Base-by-base conservation (phyloP, 2,113 vertebrate genomes). In the Trinectes maculatus region DNA sequence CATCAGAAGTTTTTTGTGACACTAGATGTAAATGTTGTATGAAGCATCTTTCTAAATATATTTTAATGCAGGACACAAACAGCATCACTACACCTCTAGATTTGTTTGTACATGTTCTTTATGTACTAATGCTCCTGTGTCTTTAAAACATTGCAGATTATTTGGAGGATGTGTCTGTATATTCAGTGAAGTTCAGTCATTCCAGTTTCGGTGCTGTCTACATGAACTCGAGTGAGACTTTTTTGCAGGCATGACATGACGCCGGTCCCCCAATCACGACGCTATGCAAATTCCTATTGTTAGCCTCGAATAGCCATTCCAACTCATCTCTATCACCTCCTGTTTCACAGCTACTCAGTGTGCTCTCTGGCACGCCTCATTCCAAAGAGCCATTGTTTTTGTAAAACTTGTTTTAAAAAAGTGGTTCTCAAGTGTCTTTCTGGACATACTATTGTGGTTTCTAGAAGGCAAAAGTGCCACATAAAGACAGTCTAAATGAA, bases 341-440 rank as follows among this genome's bases (percentile, higher is more conserved):
- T 6, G 19, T 68, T 78, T 74, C 57, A 64, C 53, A 63, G 31
- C 8, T 63, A 16, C 29, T 52, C 8, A 43, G n/a, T 55, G 63
- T 82, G 63, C 69, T 59, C 60, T 80, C 70, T 57, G 51, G 21
- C 44, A n/a, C 53, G 40, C 39, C 25, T 39, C 46, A 66, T 52
- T 62, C 52, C 64, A 11, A 10, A 60, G 19, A 33, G 64, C 31
- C 3, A 12, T 31, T 22, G 53, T 43, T 47, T 61, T 64, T 47
- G 53, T 15, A 16, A 58, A 52, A 68, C 28, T 5, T 18, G n/a
- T 55, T 34, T 1, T 26, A 16, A 36, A 24, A 16, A 9, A 56
- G 18, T 0, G 4, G 40, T 12, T 0, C 7, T 21, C 18, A 3
- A 18, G 5, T 12, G 8, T 16, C 26, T 28, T 5, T 19, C 3